These are phyloP conservation scores for Falcunculus frontatus DNA, from an alignment of 2,113 vertebrate species.

Conservation along the genomic window DNA sequence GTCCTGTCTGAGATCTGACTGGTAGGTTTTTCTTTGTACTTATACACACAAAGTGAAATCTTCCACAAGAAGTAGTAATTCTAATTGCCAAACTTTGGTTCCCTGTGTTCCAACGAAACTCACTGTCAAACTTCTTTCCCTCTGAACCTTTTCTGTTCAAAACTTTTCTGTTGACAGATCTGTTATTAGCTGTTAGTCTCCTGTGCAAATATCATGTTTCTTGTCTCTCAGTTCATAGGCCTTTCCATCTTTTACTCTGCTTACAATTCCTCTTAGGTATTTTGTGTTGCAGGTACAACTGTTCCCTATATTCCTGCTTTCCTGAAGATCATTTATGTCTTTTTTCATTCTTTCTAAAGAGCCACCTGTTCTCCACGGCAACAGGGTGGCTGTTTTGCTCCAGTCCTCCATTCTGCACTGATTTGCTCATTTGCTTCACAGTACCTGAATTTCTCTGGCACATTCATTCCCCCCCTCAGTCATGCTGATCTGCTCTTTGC, in stretches of 20 bases:
- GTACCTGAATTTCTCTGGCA: neutral
- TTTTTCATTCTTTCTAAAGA: conserved; percentile 20
- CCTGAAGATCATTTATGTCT: neutral
- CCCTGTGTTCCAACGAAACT: neutral
- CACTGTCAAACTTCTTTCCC: neutral
- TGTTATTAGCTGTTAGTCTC: neutral
- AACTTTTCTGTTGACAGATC: neutral
- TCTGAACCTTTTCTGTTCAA: neutral
- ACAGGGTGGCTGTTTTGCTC: neutral
- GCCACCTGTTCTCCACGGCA: neutral
- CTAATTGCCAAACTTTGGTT: neutral
- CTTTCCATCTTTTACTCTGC: neutral
- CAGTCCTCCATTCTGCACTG: neutral
- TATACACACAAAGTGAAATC: neutral
- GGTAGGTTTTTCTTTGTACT: neutral
- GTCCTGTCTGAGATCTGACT: neutral
- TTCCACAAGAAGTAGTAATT: neutral
- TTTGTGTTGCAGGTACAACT: neutral
- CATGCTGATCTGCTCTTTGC: neutral
- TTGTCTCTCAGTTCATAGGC: neutral
- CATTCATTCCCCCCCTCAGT: neutral
- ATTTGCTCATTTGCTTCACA: neutral
- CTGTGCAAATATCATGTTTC: neutral
- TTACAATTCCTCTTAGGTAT: neutral
- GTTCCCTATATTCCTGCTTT: neutral